Evolutionary conservation across 1,140 invertebrate genomes (phyloP).

Genomic region (Manduca sexta): DNA sequence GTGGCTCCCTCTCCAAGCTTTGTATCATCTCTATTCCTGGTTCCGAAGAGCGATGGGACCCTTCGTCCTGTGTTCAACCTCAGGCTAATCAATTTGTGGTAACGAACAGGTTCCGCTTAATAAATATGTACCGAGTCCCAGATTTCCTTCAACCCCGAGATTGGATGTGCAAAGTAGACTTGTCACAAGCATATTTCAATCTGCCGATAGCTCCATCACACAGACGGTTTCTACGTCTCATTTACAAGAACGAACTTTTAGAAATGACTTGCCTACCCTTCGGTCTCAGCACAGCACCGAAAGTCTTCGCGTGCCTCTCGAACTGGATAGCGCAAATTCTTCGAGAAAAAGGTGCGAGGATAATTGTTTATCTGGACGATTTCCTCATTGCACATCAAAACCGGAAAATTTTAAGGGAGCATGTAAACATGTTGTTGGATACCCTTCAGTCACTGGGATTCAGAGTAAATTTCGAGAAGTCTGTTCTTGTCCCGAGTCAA

Average conservation of each 20-base stretch:
- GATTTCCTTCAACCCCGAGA: no score
- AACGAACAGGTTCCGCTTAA: no score
- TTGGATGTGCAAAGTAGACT: no score
- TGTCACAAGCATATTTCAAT: no score
- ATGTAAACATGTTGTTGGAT: conserved; percentile 1
- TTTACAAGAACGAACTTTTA: conserved; percentile 17
- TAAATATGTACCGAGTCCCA: no score
- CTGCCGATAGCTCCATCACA: no score
- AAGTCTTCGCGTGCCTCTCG: conserved; percentile 15
- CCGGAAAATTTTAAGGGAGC: neutral
- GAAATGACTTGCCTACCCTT: conserved; percentile 38
- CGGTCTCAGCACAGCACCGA: conserved; percentile 22
- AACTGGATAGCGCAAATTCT: conserved; percentile 25
- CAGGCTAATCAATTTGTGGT: no score
- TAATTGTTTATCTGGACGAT: conserved; percentile 41
- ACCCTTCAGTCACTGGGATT: conserved; percentile 15
- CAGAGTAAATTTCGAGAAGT: conserved; percentile 16
- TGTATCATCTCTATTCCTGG: no score
- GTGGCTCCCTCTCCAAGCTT: no score
- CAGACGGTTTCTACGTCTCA: no score
- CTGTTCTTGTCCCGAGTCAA: conserved; percentile 8
- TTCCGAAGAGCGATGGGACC: no score
- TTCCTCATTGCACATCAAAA: conserved; percentile 22
- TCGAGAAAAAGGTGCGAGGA: conserved; percentile 21
- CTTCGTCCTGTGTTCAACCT: no score